Conservation (phyloP, 2,113 vertebrate species). For the Rhabdomys dilectus region DNA sequence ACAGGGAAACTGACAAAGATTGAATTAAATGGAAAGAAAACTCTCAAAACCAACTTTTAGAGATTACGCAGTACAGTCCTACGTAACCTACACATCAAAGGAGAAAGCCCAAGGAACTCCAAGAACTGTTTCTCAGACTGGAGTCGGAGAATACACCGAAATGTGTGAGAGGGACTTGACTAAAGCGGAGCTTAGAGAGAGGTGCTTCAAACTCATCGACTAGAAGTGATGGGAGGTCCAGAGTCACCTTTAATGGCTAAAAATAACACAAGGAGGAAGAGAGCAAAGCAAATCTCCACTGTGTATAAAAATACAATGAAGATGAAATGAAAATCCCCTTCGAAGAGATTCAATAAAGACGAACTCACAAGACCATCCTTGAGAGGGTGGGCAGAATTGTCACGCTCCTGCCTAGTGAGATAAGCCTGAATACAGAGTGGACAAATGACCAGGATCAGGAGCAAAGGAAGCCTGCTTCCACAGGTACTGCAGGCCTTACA, state of each 20-base stretch:
- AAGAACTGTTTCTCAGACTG: not conserved
- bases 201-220: not conserved
- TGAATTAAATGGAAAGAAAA: constrained; percentile 11
- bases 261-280: not conserved
- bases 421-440: not conserved
- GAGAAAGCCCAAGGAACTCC: constrained; percentile 19
- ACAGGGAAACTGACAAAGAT: not conserved
- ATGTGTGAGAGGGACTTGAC: not conserved
- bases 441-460: not conserved
- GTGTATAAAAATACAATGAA: not conserved
- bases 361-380: constrained; percentile 12
- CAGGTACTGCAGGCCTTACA: not conserved
- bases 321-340: not conserved
- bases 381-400: not conserved
- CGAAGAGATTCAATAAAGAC: constrained; percentile 3
- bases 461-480: not conserved
- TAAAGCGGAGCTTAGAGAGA: not conserved
- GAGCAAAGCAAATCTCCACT: not conserved
- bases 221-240: not conserved
- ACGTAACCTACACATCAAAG: not conserved
- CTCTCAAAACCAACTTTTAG: not conserved
- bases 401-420: not conserved
- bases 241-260: not conserved
- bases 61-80: not conserved
- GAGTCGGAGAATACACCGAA: not conserved